phyloP scores from a whole-genome alignment of 2,113 vertebrate species.

The Melozone crissalis region DNA sequence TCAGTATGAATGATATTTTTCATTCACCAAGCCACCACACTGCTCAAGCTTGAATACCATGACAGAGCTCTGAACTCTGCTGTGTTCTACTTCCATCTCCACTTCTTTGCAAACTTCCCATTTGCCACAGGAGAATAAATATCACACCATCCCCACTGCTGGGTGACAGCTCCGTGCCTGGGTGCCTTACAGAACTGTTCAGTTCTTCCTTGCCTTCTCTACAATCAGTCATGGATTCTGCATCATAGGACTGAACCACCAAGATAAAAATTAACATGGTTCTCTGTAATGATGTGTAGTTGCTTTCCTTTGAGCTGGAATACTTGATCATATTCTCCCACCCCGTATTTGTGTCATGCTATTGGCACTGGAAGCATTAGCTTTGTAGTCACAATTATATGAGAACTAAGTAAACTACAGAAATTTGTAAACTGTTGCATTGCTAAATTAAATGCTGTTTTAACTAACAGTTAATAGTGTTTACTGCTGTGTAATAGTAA shows the following conservation, averaged over 20 bases:
- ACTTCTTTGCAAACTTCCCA: neutral
- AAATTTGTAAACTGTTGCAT: slow-evolving; percentile 79
- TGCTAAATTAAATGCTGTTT: slow-evolving; percentile 87
- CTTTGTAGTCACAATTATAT: slow-evolving; percentile 72
- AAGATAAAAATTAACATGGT: neutral
- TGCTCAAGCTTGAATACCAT: neutral
- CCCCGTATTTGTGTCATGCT: neutral
- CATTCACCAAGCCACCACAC: neutral
- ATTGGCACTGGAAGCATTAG: slow-evolving; percentile 59
- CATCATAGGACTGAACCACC: neutral
- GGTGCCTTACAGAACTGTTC: neutral
- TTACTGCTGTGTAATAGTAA: slow-evolving; percentile 86
- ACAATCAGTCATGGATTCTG: neutral
- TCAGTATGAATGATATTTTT: too few relatives aligned
- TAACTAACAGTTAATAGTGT: slow-evolving; percentile 89
- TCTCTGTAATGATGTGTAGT: neutral
- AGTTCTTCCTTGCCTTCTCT: neutral
- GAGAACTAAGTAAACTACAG: slow-evolving; percentile 76
- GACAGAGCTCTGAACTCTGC: neutral
- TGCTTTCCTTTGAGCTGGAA: neutral
- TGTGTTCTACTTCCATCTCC: neutral
- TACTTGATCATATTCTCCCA: neutral
- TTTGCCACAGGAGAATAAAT: neutral
- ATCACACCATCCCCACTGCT: neutral
- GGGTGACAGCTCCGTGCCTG: neutral